These are phyloP conservation scores for Spisula subtruncata DNA, from an alignment of 2,888 invertebrate genomes.

Conservation along the genomic window DNA sequence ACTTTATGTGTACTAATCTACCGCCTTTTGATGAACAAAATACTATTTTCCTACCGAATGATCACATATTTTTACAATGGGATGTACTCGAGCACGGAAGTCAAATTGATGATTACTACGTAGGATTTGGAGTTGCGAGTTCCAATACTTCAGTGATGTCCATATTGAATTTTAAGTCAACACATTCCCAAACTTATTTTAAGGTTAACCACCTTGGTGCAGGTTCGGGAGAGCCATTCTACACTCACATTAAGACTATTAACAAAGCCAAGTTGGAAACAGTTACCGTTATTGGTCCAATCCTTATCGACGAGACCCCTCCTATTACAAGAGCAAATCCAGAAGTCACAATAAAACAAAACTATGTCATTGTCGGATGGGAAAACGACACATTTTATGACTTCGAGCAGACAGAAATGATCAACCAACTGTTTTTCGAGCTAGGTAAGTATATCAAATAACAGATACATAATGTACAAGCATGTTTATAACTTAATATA, in stretches of 20 bases:
- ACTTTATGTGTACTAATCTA: conserved; percentile 49
- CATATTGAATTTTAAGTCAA: conserved; percentile 62
- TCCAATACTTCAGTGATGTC: conserved; percentile 44
- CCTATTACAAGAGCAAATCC: conserved; percentile 55
- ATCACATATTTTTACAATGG: conserved; percentile 71
- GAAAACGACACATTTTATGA: conserved; percentile 67
- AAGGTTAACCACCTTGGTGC: conserved; percentile 65
- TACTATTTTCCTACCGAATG: conserved; percentile 67
- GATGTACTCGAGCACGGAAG: conserved; percentile 62
- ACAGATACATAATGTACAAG: too few species aligned
- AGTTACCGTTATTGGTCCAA: conserved; percentile 66
- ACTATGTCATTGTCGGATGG: conserved; percentile 65
- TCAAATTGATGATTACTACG: conserved; percentile 68
- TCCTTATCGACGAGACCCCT: conserved; percentile 70
- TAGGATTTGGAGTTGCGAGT: conserved; percentile 68
- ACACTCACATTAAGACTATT: conserved; percentile 63
- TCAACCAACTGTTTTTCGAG: conserved; percentile 63
- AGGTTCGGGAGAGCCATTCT: conserved; percentile 58
- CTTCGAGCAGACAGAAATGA: conserved; percentile 63
- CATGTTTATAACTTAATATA: too few species aligned
- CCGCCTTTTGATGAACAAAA: conserved; percentile 24
- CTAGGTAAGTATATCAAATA: conserved; percentile 59
- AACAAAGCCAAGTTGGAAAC: conserved; percentile 72
- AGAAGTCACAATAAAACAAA: conserved; percentile 34
- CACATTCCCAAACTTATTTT: conserved; percentile 57